A percentile compares a stretch with the other conserved stretches of the same genome.
phyloP scores from a whole-genome alignment of 2,113 vertebrate species.

The Heterocephalus glaber region DNA sequence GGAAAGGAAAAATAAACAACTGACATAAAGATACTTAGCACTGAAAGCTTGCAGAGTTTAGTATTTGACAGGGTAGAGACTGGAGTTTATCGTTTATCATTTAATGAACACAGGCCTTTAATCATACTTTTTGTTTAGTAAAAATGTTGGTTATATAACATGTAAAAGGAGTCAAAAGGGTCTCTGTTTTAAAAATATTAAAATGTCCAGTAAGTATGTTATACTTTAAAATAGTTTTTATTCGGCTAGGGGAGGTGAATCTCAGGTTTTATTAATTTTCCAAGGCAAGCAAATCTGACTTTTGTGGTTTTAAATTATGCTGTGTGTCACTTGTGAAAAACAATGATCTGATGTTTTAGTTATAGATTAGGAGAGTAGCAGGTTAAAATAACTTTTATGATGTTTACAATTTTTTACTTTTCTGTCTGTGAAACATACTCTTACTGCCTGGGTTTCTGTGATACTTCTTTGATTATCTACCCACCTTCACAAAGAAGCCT shows the following conservation, averaged over 20 bases:
- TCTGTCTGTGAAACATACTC: background rate
- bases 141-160: conserved; percentile 21
- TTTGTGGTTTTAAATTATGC: conserved; percentile 54
- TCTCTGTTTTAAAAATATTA: conserved; percentile 62
- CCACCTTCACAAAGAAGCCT: background rate
- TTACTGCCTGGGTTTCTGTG: background rate
- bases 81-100: conserved; percentile 78
- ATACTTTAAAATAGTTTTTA: conserved; percentile 62
- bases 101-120: conserved; percentile 68
- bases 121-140: conserved; percentile 68
- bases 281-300: conserved; percentile 47
- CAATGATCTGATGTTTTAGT: conserved; percentile 6
- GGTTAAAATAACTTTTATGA: conserved; percentile 44
- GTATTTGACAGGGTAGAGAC: conserved; percentile 68
- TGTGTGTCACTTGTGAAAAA: conserved; percentile 35
- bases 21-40: conserved; percentile 65
- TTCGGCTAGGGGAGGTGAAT: conserved; percentile 12
- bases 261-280: conserved; percentile 53
- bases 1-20: conserved; percentile 78
- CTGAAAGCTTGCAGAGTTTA: conserved; percentile 62
- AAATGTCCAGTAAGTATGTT: conserved; percentile 40
- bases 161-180: conserved; percentile 55
- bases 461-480: background rate
- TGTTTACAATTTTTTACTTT: conserved; percentile 58
- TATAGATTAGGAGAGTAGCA: conserved; percentile 27